These are phyloP conservation scores for Glossosoma conforme DNA, from an alignment of 1,140 invertebrate species.

Conservation along the genomic window DNA sequence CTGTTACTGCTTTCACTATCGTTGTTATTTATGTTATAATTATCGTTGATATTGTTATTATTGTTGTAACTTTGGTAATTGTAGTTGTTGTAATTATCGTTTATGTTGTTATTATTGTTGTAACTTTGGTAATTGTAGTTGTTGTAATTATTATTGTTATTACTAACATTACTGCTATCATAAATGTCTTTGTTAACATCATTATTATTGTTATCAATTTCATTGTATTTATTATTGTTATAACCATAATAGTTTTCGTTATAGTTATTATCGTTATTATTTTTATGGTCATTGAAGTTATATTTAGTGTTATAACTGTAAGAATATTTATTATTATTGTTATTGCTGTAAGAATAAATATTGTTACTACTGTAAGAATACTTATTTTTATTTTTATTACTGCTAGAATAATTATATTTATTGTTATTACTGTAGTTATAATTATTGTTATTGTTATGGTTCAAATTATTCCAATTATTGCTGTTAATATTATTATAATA, in stretches of 20 bases:
- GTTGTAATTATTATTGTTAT: too few species aligned
- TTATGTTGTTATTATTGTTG: not conserved
- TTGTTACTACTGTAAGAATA: not conserved
- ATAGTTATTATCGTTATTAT: too few species aligned
- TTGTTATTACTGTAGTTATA: not conserved
- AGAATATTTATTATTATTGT: not conserved
- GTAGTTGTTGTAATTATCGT: not conserved
- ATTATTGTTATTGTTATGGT: not conserved
- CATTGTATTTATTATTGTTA: too few species aligned
- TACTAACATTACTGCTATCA: too few species aligned
- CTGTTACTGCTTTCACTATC: not conserved
- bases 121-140: not conserved
- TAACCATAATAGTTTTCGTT: too few species aligned
- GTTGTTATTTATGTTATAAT: not conserved
- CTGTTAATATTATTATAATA: too few species aligned
- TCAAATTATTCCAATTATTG: not conserved
- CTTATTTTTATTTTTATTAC: not conserved
- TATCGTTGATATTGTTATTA: not conserved
- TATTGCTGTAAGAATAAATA: not conserved
- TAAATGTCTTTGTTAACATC: too few species aligned
- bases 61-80: not conserved
- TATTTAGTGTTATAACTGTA: too few species aligned
- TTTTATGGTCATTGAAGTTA: too few species aligned
- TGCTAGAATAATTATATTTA: not conserved
- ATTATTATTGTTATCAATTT: too few species aligned